Conservation (phyloP, 2,797 vertebrate species). For the Epinephelus malabaricus region DNA sequence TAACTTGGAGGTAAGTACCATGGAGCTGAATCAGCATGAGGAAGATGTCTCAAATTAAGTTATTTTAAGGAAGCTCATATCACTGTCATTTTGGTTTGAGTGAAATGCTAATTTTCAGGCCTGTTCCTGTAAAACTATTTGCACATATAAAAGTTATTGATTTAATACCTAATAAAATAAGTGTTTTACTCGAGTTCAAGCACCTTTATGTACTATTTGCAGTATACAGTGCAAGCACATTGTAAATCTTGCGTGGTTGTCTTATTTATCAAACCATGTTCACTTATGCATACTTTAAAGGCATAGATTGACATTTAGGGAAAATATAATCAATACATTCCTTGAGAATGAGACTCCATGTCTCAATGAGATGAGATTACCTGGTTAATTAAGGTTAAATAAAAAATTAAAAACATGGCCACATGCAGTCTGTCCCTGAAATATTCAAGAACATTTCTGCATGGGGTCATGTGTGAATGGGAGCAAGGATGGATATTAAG, state of each 20-base stretch:
- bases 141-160: neutral
- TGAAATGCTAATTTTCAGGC: neutral
- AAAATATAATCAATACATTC: too few species aligned
- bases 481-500: too few species aligned
- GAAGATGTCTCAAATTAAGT: neutral
- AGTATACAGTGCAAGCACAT: neutral
- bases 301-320: neutral
- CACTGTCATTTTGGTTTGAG: neutral
- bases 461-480: too few species aligned
- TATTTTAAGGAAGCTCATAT: neutral
- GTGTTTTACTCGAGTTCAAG: neutral
- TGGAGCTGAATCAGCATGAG: neutral
- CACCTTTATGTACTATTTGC: neutral
- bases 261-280: neutral
- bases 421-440: too few species aligned
- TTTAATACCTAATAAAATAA: neutral
- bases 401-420: too few species aligned
- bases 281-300: neutral
- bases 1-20: too few species aligned
- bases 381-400: too few species aligned
- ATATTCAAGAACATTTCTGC: too few species aligned
- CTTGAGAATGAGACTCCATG: too few species aligned
- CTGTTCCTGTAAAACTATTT: neutral
- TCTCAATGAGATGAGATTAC: too few species aligned
- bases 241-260: neutral